phyloP scores from a whole-genome alignment of 2,888 invertebrate genomes.

The Bellardia pandia region DNA sequence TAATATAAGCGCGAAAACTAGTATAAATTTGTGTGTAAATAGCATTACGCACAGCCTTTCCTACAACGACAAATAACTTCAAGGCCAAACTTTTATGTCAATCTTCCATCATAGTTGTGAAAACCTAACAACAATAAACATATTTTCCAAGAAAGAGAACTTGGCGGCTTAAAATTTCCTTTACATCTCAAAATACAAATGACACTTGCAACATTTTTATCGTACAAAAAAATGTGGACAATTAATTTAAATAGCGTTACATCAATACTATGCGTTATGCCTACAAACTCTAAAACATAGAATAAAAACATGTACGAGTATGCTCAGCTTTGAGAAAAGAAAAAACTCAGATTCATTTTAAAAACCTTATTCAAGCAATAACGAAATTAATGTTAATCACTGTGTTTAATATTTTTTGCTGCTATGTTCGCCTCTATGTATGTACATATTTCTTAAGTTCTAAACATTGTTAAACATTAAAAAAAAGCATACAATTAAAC shows the following conservation, averaged over 20 bases:
- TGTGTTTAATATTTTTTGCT: neutral
- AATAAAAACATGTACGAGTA: too few relatives aligned
- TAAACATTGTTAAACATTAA: slow-evolving; percentile 43
- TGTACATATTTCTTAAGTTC: neutral
- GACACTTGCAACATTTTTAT: slow-evolving; percentile 37
- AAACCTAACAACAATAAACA: neutral
- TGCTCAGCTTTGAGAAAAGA: too few relatives aligned
- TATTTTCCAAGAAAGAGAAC: neutral
- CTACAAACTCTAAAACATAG: too few relatives aligned
- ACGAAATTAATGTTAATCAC: too few relatives aligned
- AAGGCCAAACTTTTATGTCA: neutral
- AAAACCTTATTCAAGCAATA: too few relatives aligned
- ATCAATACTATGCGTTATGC: neutral
- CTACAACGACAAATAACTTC: neutral
- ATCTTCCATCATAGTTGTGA: neutral
- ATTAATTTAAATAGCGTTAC: slow-evolving; percentile 18
- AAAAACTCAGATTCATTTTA: too few relatives aligned
- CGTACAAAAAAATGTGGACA: neutral
- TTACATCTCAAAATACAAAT: slow-evolving; percentile 15
- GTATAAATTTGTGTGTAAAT: too few relatives aligned
- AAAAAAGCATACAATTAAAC: slow-evolving; percentile 33
- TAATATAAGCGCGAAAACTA: too few relatives aligned
- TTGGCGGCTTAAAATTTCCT: slow-evolving; percentile 21
- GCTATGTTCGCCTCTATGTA: too few relatives aligned
- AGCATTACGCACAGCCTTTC: too few relatives aligned